Base-by-base conservation (phyloP, 1,140 invertebrate genomes). In the Drosophila ironensis region DNA sequence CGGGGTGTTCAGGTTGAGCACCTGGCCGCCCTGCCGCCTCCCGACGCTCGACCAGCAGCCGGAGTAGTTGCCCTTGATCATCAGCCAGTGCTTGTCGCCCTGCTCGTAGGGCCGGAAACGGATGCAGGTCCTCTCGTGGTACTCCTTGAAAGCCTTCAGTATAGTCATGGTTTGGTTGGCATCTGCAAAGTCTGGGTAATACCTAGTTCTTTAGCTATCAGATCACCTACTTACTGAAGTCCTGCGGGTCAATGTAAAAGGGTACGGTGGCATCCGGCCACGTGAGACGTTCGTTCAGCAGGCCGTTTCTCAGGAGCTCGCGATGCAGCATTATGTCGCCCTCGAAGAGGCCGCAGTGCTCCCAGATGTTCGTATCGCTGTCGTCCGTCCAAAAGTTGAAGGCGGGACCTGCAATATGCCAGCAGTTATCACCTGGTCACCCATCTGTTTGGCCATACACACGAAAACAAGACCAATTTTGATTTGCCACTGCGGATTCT, bases 41-140 rank as follows among this genome's bases (percentile, higher is more conserved):
- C 95, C 95, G 0, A 96, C 94, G 56, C 92, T 94, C 2, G 95
- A 95, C 94, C 95, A 96, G 87, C 96, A 97, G 7, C 96, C 96
- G 0, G 93, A 94, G 19, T 93, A 93, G 9, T 91, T 91, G 53
- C 92, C 94, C 17, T 92, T 93, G 33, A 96, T 93, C 2, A 92
- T 84, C 12, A 96, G 90, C 63, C 91, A 93, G 51, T 94, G 90
- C 22, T 91, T 91, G 66, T 95, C 94, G 2, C 90, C 89, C 69
- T 93, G 89, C 27, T 91, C 91, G 75, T 95, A 96, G 0, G 93
- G 93, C 2, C 94, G 92, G 80, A 95, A 96, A 44, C 92, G 92
- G 8, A 96, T 91, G 78, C 95, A 96, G 2, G 95, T 96, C 45
- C 93, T 90, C 5, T 92, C 92, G 61, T 95, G 94, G 75, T 94